Base-by-base conservation (phyloP, 2,888 invertebrate species). In the Torymus tubicola region DNA sequence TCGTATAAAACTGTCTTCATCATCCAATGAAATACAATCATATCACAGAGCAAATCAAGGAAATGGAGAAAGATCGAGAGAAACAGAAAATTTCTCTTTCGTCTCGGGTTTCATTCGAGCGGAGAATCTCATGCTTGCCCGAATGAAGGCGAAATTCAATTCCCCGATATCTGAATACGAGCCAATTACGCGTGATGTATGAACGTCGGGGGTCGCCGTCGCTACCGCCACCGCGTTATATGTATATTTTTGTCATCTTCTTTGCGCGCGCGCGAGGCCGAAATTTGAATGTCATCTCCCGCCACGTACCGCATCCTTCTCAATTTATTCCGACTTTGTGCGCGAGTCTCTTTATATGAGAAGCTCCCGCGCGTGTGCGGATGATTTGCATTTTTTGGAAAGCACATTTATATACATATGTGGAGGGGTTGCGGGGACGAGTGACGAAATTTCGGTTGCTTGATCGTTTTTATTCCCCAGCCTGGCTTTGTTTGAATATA, bases 271-370 rank as follows among this genome's bases (percentile, higher is more conserved):
- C 5, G 42, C 42, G 42, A 42, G 42, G 16, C 71, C 85, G 85
- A 83, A 88, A 89, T 89, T 89, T 89, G 86, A 89, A 89, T 89
- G 89, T 89, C 89, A 89, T 89, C 88, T 88, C 84, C 72, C 69
- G 16, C 55, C 31, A 16, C 72, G 55, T 24, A 53, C 75, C 84
- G 84, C 84, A 83, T 86, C 85, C 84, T 86, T 86, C 86, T 86
- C 89, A 88, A 89, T 89, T 89, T 89, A 89, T 89, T 87, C 86
- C 83, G 75, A 77, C 78, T 82, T 75, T 78, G 82, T 68, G 58
- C 73, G 81, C 73, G 81, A 67, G n/a, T 50, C 58, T 60, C 42
- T 63, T 60, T 21, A 18, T 14, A 13, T 64, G 42, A 10, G 4
- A 21, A 69, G 55, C 64, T 73, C 50, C 76, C 65, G 81, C 77